Percentiles rank a stretch among this genome's conserved stretches.
phyloP scores from a whole-genome alignment of 2,888 invertebrate species.

The Boloria selene region DNA sequence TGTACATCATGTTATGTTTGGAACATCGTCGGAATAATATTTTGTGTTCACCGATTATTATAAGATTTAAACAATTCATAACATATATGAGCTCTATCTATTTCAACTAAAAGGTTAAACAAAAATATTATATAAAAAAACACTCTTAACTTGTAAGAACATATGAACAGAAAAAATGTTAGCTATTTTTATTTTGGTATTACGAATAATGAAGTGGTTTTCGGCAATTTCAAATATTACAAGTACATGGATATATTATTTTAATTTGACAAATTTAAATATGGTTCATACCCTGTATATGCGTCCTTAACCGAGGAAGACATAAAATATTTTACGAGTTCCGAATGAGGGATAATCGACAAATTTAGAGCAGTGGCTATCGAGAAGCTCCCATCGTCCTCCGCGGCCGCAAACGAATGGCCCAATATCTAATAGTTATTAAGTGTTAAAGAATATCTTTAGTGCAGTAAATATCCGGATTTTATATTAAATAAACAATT shows the following conservation, averaged over 20 bases:
- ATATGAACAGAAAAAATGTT: too few species aligned
- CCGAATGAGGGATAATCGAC: conserved; percentile 64
- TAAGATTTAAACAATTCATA: not conserved
- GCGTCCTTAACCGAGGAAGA: conserved; percentile 49
- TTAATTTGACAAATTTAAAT: not conserved
- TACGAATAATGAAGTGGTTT: too few species aligned
- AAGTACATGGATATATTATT: not conserved
- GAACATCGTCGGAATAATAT: too few species aligned
- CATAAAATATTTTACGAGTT: conserved; percentile 66
- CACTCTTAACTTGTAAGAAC: too few species aligned
- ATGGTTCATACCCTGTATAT: conserved; percentile 44
- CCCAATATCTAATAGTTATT: conserved; percentile 20
- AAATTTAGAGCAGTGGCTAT: conserved; percentile 57
- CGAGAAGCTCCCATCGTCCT: conserved; percentile 61
- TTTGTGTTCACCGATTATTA: not conserved
- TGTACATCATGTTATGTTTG: not conserved
- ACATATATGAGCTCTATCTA: too few species aligned
- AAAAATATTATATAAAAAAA: too few species aligned
- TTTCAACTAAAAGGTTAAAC: too few species aligned
- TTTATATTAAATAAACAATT: too few species aligned
- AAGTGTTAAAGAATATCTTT: too few species aligned
- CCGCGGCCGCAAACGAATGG: conserved; percentile 52
- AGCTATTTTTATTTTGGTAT: too few species aligned
- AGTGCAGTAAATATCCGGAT: too few species aligned
- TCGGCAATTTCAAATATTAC: too few species aligned